These are phyloP conservation scores for Apotomis turbidana DNA, from an alignment of 2,888 invertebrate species.

Conservation along the genomic window DNA sequence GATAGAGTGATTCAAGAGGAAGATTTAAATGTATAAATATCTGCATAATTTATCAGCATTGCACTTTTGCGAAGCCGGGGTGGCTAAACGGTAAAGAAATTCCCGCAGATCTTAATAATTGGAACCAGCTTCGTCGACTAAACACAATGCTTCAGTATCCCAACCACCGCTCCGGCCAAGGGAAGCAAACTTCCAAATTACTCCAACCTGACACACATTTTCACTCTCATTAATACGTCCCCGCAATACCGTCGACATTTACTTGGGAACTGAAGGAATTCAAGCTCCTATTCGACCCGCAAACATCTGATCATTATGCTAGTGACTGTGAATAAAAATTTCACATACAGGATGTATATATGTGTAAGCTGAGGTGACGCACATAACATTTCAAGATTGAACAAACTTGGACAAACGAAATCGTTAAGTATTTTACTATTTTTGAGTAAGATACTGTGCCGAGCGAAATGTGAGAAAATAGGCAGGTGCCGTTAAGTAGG, in stretches of 20 bases:
- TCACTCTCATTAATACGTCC: conserved; percentile 35
- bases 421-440: no score
- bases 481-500: no score
- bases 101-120: background rate
- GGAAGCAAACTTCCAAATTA: conserved; percentile 37
- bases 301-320: background rate
- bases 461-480: no score
- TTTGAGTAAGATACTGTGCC: no score
- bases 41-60: no score
- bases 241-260: conserved; percentile 25
- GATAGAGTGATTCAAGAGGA: no score
- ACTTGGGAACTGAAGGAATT: conserved; percentile 23
- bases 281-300: background rate
- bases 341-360: no score
- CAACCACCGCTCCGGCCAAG: conserved; percentile 8
- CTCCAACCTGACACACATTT: conserved; percentile 34
- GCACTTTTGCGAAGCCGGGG: no score
- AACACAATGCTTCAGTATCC: conserved; percentile 15
- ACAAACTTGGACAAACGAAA: no score
- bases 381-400: no score
- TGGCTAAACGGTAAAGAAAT: background rate
- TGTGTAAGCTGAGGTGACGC: no score
- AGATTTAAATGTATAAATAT: no score
- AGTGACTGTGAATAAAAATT: background rate
- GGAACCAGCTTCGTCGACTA: background rate